Conservation (phyloP, 2,888 invertebrate species). For the Aphidius colemani region DNA sequence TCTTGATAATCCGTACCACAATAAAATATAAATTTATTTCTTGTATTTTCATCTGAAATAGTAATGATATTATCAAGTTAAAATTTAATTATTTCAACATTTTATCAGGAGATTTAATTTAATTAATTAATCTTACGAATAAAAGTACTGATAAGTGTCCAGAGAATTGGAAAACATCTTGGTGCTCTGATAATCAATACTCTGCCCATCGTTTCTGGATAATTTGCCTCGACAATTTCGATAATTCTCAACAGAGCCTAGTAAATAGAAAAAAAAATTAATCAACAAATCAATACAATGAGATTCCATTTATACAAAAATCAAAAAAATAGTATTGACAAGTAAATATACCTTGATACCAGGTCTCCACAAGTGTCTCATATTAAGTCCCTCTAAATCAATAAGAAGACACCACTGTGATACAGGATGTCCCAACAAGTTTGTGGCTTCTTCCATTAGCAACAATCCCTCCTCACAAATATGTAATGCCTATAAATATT, state of each 20-base stretch:
- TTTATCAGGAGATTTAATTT: not conserved
- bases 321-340: not conserved
- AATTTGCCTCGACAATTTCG: conserved; percentile 89
- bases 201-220: conserved; percentile 93
- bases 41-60: conserved; percentile 82
- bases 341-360: conserved; percentile 70
- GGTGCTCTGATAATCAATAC: conserved; percentile 91
- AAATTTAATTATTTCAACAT: no score
- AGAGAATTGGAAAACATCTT: conserved; percentile 90
- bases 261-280: conserved; percentile 33
- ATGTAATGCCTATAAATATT: conserved; percentile 70
- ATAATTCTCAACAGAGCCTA: conserved; percentile 70
- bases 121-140: conserved; percentile 67
- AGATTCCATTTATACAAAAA: not conserved
- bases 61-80: no score
- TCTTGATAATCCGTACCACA: conserved; percentile 82
- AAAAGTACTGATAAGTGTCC: conserved; percentile 94
- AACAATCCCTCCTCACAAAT: conserved; percentile 90
- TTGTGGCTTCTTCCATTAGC: conserved; percentile 85
- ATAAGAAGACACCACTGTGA: conserved; percentile 89
- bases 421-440: conserved; percentile 78
- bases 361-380: conserved; percentile 94
- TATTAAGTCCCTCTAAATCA: conserved; percentile 91
- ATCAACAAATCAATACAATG: conserved; percentile 8
- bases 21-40: conserved; percentile 90